Percentiles rank a stretch among this genome's conserved stretches.
phyloP scores from a whole-genome alignment of 1,140 invertebrate genomes.

The Aphaenogaster rudis region DNA sequence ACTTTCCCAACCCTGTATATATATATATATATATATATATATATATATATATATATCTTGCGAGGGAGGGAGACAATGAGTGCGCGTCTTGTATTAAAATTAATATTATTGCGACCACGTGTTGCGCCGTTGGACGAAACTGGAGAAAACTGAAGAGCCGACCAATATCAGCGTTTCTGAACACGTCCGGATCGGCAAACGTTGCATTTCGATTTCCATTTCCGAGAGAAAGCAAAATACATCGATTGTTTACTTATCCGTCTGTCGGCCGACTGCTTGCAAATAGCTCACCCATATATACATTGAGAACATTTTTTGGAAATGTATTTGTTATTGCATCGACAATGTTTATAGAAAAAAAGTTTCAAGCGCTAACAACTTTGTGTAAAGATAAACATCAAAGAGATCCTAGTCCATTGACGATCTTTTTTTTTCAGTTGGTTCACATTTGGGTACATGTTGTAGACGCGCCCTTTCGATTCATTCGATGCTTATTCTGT shows the following conservation, averaged over 20 bases:
- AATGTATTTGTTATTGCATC: conserved; percentile 40
- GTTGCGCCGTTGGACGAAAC: neutral
- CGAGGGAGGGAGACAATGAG: neutral
- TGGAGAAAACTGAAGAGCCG: conserved; percentile 3
- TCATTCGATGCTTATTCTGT: conserved; percentile 66
- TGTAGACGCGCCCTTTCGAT: conserved; percentile 32
- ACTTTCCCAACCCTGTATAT: too few species aligned
- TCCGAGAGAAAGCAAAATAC: conserved; percentile 27
- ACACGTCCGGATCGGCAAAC: conserved; percentile 33
- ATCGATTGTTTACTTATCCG: conserved; percentile 35
- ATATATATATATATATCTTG: too few species aligned
- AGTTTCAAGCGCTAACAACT: neutral
- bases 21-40: too few species aligned
- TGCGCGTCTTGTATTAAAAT: neutral
- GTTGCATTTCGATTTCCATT: conserved; percentile 36
- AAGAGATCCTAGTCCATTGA: neutral
- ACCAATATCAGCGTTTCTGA: conserved; percentile 24
- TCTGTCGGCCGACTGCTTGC: conserved; percentile 22
- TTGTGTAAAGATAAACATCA: neutral
- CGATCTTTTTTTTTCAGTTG: neutral
- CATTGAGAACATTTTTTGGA: conserved; percentile 21
- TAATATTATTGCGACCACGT: conserved; percentile 23
- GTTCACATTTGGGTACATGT: neutral
- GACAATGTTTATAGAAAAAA: neutral
- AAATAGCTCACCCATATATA: conserved; percentile 10